Conservation (phyloP, 2,113 vertebrate genomes). For the Nyctibius bracteatus region DNA sequence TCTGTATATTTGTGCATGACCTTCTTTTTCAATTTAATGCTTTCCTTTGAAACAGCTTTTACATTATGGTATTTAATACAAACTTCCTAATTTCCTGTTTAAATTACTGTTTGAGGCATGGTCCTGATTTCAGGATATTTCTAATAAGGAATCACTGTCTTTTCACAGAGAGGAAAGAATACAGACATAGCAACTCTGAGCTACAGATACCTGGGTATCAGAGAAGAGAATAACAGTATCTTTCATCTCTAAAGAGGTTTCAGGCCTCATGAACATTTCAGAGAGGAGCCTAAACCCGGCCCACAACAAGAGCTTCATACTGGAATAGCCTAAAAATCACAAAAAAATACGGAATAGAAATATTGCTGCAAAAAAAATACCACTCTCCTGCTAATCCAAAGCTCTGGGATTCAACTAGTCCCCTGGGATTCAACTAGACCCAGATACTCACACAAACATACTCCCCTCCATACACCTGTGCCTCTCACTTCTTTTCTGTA, state of each 20-base stretch:
- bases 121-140: background rate
- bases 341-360: background rate
- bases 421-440: rapidly evolving
- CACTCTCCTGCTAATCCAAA: background rate
- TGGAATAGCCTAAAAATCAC: background rate
- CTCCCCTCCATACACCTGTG: background rate
- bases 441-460: background rate
- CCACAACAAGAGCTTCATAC: background rate
- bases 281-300: background rate
- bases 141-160: background rate
- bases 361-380: background rate
- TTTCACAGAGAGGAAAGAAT: background rate
- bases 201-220: background rate
- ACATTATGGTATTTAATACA: background rate
- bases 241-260: background rate
- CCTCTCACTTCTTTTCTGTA: background rate
- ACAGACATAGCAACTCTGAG: background rate
- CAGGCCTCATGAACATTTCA: background rate
- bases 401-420: background rate
- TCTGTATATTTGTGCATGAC: background rate
- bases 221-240: background rate
- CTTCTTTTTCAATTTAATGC: background rate
- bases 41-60: background rate
- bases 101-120: background rate
- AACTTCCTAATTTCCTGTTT: background rate